Evolutionary conservation across 1,140 invertebrate species (phyloP).

Genomic region (Aphaenogaster floridana): DNA sequence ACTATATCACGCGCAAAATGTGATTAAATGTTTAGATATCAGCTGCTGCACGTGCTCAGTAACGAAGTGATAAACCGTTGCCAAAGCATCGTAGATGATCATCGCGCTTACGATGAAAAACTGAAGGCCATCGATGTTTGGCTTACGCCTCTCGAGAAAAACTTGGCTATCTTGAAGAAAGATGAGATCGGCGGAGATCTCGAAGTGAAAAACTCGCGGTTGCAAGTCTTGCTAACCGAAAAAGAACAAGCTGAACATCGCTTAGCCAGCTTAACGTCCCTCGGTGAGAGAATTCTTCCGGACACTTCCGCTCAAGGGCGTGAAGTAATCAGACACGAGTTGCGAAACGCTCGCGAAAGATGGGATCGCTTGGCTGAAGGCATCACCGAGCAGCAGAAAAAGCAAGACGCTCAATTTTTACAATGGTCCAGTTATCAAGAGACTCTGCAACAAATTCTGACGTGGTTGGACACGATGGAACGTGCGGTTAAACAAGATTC

Average conservation of each 20-base stretch:
- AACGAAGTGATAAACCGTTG: conserved; percentile 96
- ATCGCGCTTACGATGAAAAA: conserved; percentile 93
- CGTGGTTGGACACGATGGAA: conserved; percentile 96
- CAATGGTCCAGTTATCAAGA: conserved; percentile 95
- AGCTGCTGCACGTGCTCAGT: conserved; percentile 92
- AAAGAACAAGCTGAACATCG: conserved; percentile 94
- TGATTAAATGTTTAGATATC: conserved; percentile 88
- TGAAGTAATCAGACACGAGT: conserved; percentile 94
- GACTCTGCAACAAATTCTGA: conserved; percentile 92
- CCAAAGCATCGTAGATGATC: conserved; percentile 94
- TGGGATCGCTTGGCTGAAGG: conserved; percentile 95
- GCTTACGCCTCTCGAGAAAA: conserved; percentile 92
- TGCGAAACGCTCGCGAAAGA: conserved; percentile 92
- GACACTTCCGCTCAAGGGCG: conserved; percentile 96
- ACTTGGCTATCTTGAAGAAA: conserved; percentile 88
- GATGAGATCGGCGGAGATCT: conserved; percentile 83
- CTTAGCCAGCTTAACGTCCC: conserved; percentile 90
- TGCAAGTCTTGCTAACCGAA: conserved; percentile 93
- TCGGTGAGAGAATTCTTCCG: conserved; percentile 95
- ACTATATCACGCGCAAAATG: neutral
- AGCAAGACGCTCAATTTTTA: conserved; percentile 93
- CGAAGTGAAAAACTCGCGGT: conserved; percentile 89
- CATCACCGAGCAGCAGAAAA: conserved; percentile 93
- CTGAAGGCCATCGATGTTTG: conserved; percentile 92
- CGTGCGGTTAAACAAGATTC: conserved; percentile 92